Conservation (phyloP, 2,888 invertebrate species). For the Mantis religiosa region DNA sequence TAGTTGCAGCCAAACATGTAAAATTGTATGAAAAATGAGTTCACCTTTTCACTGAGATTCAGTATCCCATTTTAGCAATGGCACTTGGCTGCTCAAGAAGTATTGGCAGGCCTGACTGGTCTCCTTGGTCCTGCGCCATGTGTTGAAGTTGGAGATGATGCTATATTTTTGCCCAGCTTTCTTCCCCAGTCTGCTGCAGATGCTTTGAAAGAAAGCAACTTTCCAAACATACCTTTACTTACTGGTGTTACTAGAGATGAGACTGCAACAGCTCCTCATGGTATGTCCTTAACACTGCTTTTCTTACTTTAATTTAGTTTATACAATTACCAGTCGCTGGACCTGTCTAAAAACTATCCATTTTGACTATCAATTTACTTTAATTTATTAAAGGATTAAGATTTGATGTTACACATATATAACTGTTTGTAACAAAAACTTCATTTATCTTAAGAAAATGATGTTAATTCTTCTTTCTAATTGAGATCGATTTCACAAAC, state of each 20-base stretch:
- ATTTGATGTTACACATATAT: no score
- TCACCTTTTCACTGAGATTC: no score
- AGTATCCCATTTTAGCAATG: slow-evolving; percentile 3
- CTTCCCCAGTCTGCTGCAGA: slow-evolving; percentile 59
- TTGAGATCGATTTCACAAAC: no score
- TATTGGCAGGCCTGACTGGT: slow-evolving; percentile 60
- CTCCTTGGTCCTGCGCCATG: slow-evolving; percentile 61
- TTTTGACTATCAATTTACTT: not conserved
- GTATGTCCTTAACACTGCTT: slow-evolving; percentile 40
- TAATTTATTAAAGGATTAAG: no score
- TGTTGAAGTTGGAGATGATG: slow-evolving; percentile 62
- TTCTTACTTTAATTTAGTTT: not conserved
- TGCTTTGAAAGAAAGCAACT: slow-evolving; percentile 53
- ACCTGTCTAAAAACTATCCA: not conserved
- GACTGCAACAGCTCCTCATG: slow-evolving; percentile 59
- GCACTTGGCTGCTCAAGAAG: slow-evolving; percentile 54
- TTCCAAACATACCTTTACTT: slow-evolving; percentile 60
- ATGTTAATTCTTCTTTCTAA: no score
- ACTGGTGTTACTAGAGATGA: slow-evolving; percentile 72
- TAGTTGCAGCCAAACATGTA: no score
- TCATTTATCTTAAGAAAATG: no score
- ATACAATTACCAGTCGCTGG: no score
- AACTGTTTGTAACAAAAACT: no score
- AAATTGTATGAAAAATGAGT: no score
- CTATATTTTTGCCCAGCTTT: slow-evolving; percentile 61